Evolutionary conservation across 1,140 invertebrate species (phyloP).

Genomic region (Drosophila lini): DNA sequence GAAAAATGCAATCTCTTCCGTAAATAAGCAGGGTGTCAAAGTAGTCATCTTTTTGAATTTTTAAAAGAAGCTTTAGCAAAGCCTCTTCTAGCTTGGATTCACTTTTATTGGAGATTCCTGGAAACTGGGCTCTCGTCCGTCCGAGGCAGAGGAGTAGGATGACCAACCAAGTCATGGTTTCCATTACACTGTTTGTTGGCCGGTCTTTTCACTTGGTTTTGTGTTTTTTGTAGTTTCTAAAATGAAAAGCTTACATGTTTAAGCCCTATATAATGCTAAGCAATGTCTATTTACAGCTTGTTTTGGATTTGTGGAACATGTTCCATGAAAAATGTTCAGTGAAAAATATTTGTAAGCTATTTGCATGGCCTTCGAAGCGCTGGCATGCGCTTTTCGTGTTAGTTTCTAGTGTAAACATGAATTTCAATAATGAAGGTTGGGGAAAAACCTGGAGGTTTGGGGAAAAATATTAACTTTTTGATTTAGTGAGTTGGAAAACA

Average conservation of each 20-base stretch:
- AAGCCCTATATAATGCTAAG: background rate
- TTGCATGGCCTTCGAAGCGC: background rate
- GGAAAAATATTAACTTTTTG: too few species aligned
- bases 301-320: background rate
- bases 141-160: constrained; percentile 9
- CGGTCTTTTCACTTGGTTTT: background rate
- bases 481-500: too few species aligned
- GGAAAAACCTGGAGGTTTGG: background rate
- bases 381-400: constrained; percentile 9
- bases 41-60: constrained; percentile 23
- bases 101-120: background rate
- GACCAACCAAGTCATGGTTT: constrained; percentile 23
- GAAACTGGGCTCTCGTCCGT: background rate
- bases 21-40: constrained; percentile 54
- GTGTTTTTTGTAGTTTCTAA: background rate
- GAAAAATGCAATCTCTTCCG: constrained; percentile 43
- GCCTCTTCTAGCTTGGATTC: background rate
- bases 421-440: background rate
- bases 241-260: background rate
- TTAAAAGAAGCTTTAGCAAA: constrained; percentile 21
- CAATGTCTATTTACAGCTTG: background rate
- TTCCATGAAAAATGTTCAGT: background rate
- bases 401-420: background rate
- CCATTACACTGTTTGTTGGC: constrained; percentile 8
- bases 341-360: background rate